Conservation (phyloP, 2,888 invertebrate species). For the Tetragonisca angustula region DNA sequence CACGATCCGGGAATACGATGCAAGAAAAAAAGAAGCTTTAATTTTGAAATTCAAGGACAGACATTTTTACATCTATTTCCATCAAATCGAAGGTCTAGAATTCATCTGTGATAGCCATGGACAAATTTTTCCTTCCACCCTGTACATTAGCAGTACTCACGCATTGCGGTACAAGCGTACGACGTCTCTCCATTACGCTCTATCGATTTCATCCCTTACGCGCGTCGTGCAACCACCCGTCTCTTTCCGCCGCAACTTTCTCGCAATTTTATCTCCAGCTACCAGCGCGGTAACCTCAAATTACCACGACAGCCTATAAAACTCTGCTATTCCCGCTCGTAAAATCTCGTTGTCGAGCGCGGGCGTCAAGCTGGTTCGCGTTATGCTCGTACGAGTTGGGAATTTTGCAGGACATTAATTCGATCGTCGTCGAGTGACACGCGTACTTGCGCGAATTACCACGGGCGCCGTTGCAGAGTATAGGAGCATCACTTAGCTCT, state of each 20-base stretch:
- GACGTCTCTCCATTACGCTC: not conserved
- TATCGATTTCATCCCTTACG: not conserved
- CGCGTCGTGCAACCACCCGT: not conserved
- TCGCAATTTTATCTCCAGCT: slow-evolving; percentile 8
- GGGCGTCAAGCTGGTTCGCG: not conserved
- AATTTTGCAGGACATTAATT: slow-evolving; percentile 33
- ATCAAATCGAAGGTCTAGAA: too few species aligned
- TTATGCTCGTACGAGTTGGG: not conserved
- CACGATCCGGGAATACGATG: too few species aligned
- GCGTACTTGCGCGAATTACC: slow-evolving; percentile 18
- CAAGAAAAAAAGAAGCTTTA: too few species aligned
- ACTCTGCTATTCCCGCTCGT: not conserved
- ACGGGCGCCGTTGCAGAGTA: not conserved
- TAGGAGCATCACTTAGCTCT: slow-evolving; percentile 15
- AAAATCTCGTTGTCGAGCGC: not conserved
- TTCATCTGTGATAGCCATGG: too few species aligned
- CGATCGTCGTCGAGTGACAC: not conserved
- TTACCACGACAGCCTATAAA: slow-evolving; percentile 22
- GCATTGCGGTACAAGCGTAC: not conserved
- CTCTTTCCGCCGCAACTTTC: too few species aligned
- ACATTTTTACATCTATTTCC: too few species aligned
- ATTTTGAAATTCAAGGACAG: too few species aligned
- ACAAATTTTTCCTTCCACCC: too few species aligned
- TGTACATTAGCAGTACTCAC: too few species aligned
- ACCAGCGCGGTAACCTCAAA: not conserved